Percentiles rank a stretch among this genome's conserved stretches.
phyloP scores from a whole-genome alignment of 2,888 invertebrate genomes.

The Chrysodeixis includens region DNA sequence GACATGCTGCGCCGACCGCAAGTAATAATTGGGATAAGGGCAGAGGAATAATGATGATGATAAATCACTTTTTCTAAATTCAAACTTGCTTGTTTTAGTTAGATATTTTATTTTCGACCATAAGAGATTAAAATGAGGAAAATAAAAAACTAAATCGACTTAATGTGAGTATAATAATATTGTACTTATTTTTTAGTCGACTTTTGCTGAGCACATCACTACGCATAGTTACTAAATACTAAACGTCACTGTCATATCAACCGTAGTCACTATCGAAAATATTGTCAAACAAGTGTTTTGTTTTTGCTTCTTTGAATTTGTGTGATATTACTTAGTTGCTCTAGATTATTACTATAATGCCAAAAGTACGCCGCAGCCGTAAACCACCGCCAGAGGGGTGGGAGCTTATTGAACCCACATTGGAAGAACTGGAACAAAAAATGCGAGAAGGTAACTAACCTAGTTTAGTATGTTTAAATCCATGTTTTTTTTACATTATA shows the following conservation, averaged over 20 bases:
- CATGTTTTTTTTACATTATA: not conserved
- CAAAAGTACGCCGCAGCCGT: conserved; percentile 96
- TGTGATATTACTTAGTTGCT: not conserved
- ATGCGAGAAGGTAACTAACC: conserved; percentile 97
- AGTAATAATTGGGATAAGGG: too few relatives aligned
- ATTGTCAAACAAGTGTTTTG: conserved; percentile 8
- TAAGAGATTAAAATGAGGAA: too few relatives aligned
- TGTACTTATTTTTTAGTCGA: not conserved
- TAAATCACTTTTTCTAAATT: too few relatives aligned
- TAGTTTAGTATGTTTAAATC: conserved; percentile 15
- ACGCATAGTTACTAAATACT: not conserved
- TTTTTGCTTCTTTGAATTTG: not conserved
- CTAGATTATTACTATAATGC: conserved; percentile 87
- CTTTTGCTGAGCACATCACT: not conserved
- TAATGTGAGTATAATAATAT: too few relatives aligned
- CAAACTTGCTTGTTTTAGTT: too few relatives aligned
- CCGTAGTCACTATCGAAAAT: not conserved
- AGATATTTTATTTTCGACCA: too few relatives aligned
- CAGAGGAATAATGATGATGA: too few relatives aligned
- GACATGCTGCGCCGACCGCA: too few relatives aligned
- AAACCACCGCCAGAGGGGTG: conserved; percentile 99
- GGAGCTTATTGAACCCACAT: conserved; percentile 99
- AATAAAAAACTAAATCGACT: too few relatives aligned
- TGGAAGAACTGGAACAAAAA: conserved; percentile 99
- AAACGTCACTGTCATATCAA: not conserved